Base-by-base conservation (phyloP, 2,113 vertebrate genomes). In the Acinonyx jubatus region DNA sequence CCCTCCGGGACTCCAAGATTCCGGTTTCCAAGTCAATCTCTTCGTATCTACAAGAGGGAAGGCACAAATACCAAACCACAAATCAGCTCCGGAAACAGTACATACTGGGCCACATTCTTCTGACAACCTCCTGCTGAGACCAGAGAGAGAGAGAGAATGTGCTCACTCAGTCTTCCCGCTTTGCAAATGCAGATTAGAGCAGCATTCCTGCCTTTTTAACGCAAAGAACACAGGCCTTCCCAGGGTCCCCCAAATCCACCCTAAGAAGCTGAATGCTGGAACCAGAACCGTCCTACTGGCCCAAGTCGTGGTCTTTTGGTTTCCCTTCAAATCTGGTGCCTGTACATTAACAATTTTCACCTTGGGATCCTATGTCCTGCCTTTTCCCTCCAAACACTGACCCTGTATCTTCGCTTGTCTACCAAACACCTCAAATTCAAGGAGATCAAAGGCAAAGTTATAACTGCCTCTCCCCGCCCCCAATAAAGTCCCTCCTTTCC, bases 11-110 rank as follows among this genome's bases (percentile, higher is more conserved):
- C 98, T 98, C 98, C 94, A 99, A 89, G 76, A 99, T 99, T 25
- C 99, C 99, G 0, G 99, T 99, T 88, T 99, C 99, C n/a, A 99
- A 98, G 73, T 99, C 99, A 33, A 99, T 98, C 93, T 99, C 98
- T 96, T 99, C 99, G 89, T 99, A 99, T 79, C 99, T 99, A 98
- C 48, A 78, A 85, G 98, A 97, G 0, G 89, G 79, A 96, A 92
- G 83, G 78, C 50, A 94, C 10, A 95, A 48, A 93, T 4, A 78
- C 12, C 41, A 85, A 74, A 36, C 4, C 50, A 71, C 25, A 21
- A 12, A 57, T 86, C 65, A 31, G 83, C 74, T 61, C 80, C 73
- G 48, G 33, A 88, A 65, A 66, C 23, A 41, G 82, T 4, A 8
- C 7, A 3, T 4, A 10, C 6, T n/a, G 31, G 25, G 55, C 2